Conservation (phyloP, 2,888 invertebrate species). For the Coremacera marginata region DNA sequence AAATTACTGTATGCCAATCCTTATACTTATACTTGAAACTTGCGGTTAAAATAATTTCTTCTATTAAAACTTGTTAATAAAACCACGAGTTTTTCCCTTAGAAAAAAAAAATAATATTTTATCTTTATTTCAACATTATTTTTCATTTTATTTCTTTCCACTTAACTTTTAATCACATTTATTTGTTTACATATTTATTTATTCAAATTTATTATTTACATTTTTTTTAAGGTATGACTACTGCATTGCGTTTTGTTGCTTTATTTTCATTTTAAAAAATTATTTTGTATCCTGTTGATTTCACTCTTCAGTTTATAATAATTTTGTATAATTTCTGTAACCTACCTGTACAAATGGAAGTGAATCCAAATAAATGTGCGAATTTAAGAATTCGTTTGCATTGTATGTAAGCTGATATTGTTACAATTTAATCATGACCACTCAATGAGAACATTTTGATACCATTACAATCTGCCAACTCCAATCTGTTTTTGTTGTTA, state of each 20-base stretch:
- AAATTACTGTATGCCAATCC: too few species aligned
- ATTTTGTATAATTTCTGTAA: slow-evolving; percentile 30
- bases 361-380: neutral
- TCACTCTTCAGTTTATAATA: slow-evolving; percentile 28
- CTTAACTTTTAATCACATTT: neutral
- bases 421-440: neutral
- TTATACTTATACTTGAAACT: too few species aligned
- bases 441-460: neutral
- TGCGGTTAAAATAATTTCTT: too few species aligned
- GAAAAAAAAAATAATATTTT: too few species aligned
- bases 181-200: neutral
- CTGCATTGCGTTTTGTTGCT: too few species aligned
- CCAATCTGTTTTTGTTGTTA: too few species aligned
- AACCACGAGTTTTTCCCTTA: too few species aligned
- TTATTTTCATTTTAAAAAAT: too few species aligned
- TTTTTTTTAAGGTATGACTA: too few species aligned
- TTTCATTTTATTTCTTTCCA: neutral
- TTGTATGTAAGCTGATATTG: neutral
- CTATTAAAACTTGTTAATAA: too few species aligned
- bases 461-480: too few species aligned
- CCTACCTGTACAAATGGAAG: neutral
- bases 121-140: neutral
- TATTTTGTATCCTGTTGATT: slow-evolving; percentile 3
- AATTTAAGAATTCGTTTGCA: neutral
- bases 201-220: too few species aligned